These are phyloP conservation scores for Suillia variegata DNA, from an alignment of 2,888 invertebrate genomes.

Conservation along the genomic window DNA sequence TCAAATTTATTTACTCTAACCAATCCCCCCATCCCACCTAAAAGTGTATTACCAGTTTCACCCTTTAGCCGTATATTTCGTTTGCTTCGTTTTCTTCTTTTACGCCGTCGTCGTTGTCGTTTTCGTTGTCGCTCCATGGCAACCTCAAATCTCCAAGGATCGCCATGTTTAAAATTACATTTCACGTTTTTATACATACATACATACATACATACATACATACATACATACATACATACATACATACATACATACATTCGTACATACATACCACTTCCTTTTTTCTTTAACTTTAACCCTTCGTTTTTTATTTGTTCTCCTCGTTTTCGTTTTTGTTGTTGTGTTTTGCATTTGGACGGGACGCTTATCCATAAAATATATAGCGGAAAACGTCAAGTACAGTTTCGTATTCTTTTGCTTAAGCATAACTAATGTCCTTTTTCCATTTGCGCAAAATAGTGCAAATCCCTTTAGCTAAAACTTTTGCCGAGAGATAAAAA, in stretches of 20 bases:
- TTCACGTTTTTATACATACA: neutral
- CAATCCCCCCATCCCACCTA: too few relatives aligned
- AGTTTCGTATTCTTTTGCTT: slow-evolving; percentile 54
- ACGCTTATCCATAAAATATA: slow-evolving; percentile 12
- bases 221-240: too few relatives aligned
- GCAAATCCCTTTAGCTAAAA: slow-evolving; percentile 12
- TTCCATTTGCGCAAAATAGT: slow-evolving; percentile 32
- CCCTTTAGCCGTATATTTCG: slow-evolving; percentile 20
- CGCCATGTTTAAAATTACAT: slow-evolving; percentile 19
- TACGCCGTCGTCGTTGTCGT: slow-evolving; percentile 12
- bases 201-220: too few relatives aligned
- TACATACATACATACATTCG: too few relatives aligned
- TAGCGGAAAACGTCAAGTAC: slow-evolving; percentile 45
- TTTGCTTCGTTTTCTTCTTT: slow-evolving; percentile 31
- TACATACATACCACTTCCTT: too few relatives aligned
- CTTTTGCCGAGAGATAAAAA: slow-evolving; percentile 12
- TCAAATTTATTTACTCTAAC: too few relatives aligned
- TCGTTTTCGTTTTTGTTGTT: too few relatives aligned
- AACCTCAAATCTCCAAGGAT: slow-evolving; percentile 34
- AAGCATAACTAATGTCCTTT: slow-evolving; percentile 55
- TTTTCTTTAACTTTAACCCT: too few relatives aligned
- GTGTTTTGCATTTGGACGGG: too few relatives aligned
- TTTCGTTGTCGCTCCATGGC: too few relatives aligned
- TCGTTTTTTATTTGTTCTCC: neutral
- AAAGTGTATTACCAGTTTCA: too few relatives aligned